Evolutionary conservation across 2,888 invertebrate species (phyloP).

Genomic region (Stenodema calcarata): DNA sequence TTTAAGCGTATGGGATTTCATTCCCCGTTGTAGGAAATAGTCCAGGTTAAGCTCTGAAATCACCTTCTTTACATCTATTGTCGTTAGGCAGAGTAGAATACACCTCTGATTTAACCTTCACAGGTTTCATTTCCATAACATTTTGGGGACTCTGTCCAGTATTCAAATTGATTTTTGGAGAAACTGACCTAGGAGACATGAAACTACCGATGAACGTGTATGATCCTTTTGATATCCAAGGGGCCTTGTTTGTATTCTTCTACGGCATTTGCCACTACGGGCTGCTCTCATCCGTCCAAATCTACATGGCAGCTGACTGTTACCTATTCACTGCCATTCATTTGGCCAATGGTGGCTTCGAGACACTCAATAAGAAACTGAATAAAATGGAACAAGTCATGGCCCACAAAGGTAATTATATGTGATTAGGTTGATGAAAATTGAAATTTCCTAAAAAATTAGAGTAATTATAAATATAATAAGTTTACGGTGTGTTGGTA

Average conservation of each 20-base stretch:
- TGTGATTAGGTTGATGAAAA: too few relatives aligned
- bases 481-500: too few relatives aligned
- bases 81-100: too few relatives aligned
- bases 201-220: constrained; percentile 44
- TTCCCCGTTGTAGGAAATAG: too few relatives aligned
- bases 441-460: too few relatives aligned
- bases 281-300: constrained; percentile 47
- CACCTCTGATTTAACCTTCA: background rate
- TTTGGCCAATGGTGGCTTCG: constrained; percentile 38
- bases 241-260: background rate
- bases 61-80: too few relatives aligned
- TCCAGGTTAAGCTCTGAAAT: too few relatives aligned
- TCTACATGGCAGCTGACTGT: constrained; percentile 54
- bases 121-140: constrained; percentile 24
- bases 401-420: background rate
- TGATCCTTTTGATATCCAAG: constrained; percentile 16
- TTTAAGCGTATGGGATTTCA: too few relatives aligned
- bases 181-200: constrained; percentile 13
- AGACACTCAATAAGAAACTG: background rate
- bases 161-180: constrained; percentile 24
- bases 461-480: too few relatives aligned
- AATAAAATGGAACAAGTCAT: background rate
- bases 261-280: constrained; percentile 49
- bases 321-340: constrained; percentile 55
- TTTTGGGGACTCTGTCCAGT: constrained; percentile 46